Conservation (phyloP, 2,113 vertebrate species). For the Arothron firmamentum region DNA sequence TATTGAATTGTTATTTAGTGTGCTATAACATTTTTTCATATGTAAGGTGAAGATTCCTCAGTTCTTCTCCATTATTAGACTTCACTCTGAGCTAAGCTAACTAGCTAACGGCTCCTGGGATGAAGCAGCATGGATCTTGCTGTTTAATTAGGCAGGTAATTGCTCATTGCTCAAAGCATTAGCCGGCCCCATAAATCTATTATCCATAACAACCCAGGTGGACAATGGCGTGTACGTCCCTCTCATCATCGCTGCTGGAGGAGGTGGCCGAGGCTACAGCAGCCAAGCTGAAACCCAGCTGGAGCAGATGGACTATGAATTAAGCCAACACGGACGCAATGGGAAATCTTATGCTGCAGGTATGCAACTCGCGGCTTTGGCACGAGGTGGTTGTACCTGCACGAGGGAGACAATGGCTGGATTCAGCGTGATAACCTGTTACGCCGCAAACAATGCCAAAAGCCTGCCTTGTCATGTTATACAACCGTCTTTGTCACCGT, state of each 20-base stretch:
- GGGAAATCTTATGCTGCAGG: slow-evolving; percentile 92
- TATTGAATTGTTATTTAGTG: no score
- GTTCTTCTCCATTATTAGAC: no score
- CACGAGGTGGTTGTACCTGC: neutral
- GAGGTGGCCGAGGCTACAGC: slow-evolving; percentile 91
- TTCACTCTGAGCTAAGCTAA: neutral
- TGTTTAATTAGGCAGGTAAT: no score
- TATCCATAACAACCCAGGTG: slow-evolving; percentile 75
- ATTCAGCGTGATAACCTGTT: neutral
- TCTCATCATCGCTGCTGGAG: slow-evolving; percentile 92
- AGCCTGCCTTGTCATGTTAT: no score
- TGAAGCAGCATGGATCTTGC: neutral
- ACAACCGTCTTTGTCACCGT: no score
- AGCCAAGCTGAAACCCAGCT: slow-evolving; percentile 70
- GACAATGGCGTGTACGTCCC: slow-evolving; percentile 80
- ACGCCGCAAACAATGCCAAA: no score
- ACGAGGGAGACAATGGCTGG: neutral
- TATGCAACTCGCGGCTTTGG: slow-evolving; percentile 36
- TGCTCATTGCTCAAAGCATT: no score
- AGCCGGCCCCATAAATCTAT: neutral
- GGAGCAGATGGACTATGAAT: slow-evolving; percentile 87
- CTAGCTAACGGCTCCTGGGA: neutral
- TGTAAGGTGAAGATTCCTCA: no score
- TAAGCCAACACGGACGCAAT: slow-evolving; percentile 81
- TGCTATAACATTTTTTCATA: no score